Evolutionary conservation across 35 echinoderm and acorn worm genomes (phyloP).

Genomic region (Chiridota heheva): DNA sequence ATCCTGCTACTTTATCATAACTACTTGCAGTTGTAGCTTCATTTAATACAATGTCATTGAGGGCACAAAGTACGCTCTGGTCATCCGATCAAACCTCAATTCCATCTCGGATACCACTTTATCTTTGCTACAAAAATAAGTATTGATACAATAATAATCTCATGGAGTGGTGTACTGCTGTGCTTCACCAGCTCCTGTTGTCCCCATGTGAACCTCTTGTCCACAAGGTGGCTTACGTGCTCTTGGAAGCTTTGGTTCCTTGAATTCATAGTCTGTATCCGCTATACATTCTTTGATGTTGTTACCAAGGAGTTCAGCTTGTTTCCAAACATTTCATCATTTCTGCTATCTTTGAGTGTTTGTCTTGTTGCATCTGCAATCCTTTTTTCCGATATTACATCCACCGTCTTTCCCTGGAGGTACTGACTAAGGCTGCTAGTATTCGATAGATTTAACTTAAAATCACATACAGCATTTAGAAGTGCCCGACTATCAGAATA

Average conservation of each 20-base stretch:
- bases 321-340: slow-evolving; percentile 42
- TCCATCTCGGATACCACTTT: background rate
- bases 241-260: slow-evolving; percentile 38
- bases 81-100: background rate
- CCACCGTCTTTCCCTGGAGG: slow-evolving; percentile 22
- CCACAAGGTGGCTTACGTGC: slow-evolving; percentile 28
- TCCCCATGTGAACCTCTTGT: background rate
- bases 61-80: too few relatives aligned
- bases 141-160: background rate
- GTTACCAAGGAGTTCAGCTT: slow-evolving; percentile 31
- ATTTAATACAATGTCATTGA: slow-evolving; percentile 14
- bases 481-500: background rate
- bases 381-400: slow-evolving; percentile 27
- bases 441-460: slow-evolving; percentile 4
- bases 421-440: slow-evolving; percentile 16
- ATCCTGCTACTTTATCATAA: slow-evolving; percentile 36
- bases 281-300: slow-evolving; percentile 45
- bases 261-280: slow-evolving; percentile 40
- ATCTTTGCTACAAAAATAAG: slow-evolving; percentile 5
- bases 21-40: slow-evolving; percentile 26
- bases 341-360: slow-evolving; percentile 11
- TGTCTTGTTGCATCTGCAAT: slow-evolving; percentile 27
- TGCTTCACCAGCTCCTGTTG: slow-evolving; percentile 20
- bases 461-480: slow-evolving; percentile 17
- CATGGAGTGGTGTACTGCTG: background rate